phyloP scores from a whole-genome alignment of 2,113 vertebrate genomes.

The Cyanocitta stelleri region DNA sequence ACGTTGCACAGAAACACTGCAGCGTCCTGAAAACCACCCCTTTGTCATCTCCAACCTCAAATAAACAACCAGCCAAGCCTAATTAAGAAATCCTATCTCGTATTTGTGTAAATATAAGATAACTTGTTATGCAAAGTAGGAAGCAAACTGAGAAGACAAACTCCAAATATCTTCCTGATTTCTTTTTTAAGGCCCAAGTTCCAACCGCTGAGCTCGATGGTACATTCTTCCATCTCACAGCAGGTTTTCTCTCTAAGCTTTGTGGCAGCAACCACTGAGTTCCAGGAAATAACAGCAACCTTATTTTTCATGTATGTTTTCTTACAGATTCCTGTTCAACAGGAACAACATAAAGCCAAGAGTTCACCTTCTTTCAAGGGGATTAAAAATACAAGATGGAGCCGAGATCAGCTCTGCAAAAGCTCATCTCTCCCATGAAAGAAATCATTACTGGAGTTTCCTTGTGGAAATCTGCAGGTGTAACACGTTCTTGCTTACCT shows the following conservation, averaged over 20 bases:
- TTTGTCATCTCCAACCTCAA: neutral
- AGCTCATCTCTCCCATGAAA: neutral
- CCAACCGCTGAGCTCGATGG: neutral
- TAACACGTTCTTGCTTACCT: slow-evolving; percentile 66
- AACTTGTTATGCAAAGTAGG: neutral
- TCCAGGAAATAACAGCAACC: neutral
- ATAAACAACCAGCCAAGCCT: neutral
- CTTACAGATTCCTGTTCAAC: neutral
- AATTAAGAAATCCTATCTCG: neutral
- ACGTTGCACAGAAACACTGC: neutral
- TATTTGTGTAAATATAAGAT: neutral
- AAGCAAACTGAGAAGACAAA: neutral
- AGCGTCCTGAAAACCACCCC: neutral
- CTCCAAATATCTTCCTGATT: neutral
- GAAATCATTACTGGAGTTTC: neutral
- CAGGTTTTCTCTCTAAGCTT: neutral
- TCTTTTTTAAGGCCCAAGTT: neutral
- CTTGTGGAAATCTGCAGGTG: neutral
- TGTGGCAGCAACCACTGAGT: neutral
- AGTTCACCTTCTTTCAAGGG: neutral
- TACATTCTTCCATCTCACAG: neutral
- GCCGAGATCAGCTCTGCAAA: neutral
- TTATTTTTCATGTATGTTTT: neutral
- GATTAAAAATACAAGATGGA: neutral
- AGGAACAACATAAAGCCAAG: neutral